These are phyloP conservation scores for Bostrychus sinensis DNA, from an alignment of 2,113 vertebrate species.

Conservation along the genomic window DNA sequence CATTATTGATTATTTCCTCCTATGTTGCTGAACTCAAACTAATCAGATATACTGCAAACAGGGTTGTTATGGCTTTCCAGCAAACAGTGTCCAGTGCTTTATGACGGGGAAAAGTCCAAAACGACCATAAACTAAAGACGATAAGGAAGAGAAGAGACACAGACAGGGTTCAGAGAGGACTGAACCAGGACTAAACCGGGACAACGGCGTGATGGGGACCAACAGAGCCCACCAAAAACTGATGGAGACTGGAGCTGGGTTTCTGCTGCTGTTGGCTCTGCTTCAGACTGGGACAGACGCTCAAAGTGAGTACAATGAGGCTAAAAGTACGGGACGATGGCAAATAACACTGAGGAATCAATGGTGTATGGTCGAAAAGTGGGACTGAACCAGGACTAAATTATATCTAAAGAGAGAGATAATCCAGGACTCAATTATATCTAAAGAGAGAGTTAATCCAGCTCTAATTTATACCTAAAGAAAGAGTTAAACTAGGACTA, in stretches of 20 bases:
- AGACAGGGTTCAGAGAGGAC: not conserved
- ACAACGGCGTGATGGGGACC: not conserved
- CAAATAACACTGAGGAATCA: too few relatives aligned
- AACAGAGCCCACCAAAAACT: not conserved
- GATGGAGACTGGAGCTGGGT: slow-evolving; percentile 20
- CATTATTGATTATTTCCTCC: not conserved
- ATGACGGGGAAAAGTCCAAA: slow-evolving; percentile 74
- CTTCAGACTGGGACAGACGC: slow-evolving; percentile 20
- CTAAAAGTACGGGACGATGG: too few relatives aligned
- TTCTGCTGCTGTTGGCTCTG: slow-evolving; percentile 42
- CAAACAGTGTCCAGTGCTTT: slow-evolving; percentile 44
- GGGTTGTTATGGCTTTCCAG: slow-evolving; percentile 16
- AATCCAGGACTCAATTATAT: too few relatives aligned
- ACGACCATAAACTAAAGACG: slow-evolving; percentile 57
- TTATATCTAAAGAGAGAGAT: too few relatives aligned
- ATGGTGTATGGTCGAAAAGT: too few relatives aligned
- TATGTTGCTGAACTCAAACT: not conserved
- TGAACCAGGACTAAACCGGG: slow-evolving; percentile 58
- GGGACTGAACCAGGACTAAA: too few relatives aligned
- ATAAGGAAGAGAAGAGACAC: slow-evolving; percentile 44
- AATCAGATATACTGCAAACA: not conserved
- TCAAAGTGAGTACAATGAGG: slow-evolving; percentile 41
- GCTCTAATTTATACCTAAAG: too few relatives aligned
- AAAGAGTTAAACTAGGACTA: too few relatives aligned
- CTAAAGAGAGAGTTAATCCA: too few relatives aligned